A percentile compares a stretch with the other conserved stretches of the same genome.
Conservation (phyloP, 1,140 invertebrate species). For the Rhizoglyphus robini region DNA sequence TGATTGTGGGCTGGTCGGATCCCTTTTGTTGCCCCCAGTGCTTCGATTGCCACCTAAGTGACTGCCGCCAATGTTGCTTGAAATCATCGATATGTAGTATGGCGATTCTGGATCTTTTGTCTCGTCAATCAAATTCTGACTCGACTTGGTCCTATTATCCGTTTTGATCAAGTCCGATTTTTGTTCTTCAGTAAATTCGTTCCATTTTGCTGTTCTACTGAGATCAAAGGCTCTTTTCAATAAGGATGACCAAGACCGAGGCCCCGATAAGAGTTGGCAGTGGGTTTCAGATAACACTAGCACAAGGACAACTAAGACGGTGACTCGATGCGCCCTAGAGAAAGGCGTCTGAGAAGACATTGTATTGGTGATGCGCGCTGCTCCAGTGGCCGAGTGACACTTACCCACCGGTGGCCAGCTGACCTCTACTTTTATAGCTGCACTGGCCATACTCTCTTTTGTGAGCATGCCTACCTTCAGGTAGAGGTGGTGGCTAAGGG, state of each 20-base stretch:
- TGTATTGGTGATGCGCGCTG: no score
- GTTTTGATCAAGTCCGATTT: not conserved
- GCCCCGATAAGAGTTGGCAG: not conserved
- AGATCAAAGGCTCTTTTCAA: not conserved
- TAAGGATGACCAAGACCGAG: slow-evolving; percentile 1
- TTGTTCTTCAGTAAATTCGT: slow-evolving; percentile 14
- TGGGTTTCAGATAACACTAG: not conserved
- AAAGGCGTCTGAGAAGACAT: no score
- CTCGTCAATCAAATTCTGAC: slow-evolving; percentile 7
- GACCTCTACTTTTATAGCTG: not conserved
- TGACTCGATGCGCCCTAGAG: no score
- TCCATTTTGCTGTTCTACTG: slow-evolving; percentile 2
- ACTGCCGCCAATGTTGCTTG: slow-evolving; percentile 5
- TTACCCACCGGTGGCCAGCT: not conserved
- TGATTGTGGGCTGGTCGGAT: not conserved
- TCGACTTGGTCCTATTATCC: not conserved
- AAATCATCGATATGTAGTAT: slow-evolving; percentile 11
- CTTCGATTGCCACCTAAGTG: not conserved
- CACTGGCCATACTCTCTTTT: no score
- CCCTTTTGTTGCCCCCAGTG: not conserved
- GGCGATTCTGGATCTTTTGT: slow-evolving; percentile 13
- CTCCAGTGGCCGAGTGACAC: no score
- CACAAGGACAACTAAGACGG: no score
- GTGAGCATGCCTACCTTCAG: no score
- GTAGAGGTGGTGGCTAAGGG: no score